phyloP scores from a whole-genome alignment of 2,113 vertebrate genomes.

The Probosciger aterrimus region DNA sequence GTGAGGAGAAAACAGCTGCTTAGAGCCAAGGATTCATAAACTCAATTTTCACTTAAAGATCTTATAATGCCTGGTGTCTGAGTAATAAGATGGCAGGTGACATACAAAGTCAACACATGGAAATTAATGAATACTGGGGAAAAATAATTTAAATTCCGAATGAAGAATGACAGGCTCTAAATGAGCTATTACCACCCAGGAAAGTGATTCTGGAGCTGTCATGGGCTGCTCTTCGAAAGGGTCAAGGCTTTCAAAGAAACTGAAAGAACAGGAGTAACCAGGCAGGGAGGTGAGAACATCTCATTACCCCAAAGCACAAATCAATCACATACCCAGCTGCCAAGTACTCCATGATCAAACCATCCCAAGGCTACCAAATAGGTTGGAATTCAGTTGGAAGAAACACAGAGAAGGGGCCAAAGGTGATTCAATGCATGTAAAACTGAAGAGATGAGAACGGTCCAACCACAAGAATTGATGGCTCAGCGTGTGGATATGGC shows the following conservation, averaged over 20 bases:
- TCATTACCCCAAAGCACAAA: neutral
- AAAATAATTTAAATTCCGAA: conserved; percentile 6
- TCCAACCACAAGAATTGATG: neutral
- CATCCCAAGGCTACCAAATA: neutral
- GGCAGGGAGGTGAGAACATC: neutral
- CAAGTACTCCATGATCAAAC: neutral
- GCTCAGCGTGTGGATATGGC: neutral
- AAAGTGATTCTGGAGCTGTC: neutral
- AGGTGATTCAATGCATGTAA: neutral
- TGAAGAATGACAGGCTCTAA: conserved; percentile 21
- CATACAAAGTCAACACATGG: conserved; percentile 24
- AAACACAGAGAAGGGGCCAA: neutral
- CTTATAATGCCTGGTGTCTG: neutral
- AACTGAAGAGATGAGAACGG: neutral
- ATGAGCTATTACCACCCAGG: neutral
- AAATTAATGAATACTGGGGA: neutral
- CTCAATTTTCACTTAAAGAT: neutral
- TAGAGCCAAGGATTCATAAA: neutral
- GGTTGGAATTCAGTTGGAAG: neutral
- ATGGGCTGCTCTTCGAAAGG: neutral
- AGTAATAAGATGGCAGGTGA: neutral
- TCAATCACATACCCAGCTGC: neutral
- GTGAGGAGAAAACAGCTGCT: neutral
- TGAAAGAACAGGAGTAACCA: neutral
- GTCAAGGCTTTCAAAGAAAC: neutral